phyloP scores from a whole-genome alignment of 2,113 vertebrate species.

The Psilopsiagon aymara region DNA sequence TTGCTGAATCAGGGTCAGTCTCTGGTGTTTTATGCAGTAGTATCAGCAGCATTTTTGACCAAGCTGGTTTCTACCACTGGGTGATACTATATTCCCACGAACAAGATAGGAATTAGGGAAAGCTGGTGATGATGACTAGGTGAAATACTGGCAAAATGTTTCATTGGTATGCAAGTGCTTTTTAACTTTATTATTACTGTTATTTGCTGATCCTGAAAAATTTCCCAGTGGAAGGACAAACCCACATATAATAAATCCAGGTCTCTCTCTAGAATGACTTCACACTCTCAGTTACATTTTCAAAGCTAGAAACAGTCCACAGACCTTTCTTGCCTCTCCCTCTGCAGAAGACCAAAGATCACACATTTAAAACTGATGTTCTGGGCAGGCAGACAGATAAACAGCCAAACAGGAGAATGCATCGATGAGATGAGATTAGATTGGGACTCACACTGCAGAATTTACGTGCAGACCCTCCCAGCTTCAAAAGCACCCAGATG shows the following conservation, averaged over 20 bases:
- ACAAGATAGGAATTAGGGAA: not conserved
- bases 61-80: slow-evolving; percentile 31
- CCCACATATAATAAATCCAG: not conserved
- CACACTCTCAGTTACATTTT: rapidly evolving
- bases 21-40: not conserved
- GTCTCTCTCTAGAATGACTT: not conserved
- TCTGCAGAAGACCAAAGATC: not conserved
- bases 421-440: not conserved
- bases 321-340: not conserved
- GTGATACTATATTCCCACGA: slow-evolving; percentile 7
- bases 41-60: not conserved
- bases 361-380: not conserved
- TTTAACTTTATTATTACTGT: not conserved
- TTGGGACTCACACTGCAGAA: not conserved
- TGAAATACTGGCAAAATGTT: not conserved
- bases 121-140: not conserved
- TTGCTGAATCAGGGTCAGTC: not conserved
- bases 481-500: not conserved
- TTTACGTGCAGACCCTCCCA: not conserved
- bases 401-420: not conserved
- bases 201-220: not conserved
- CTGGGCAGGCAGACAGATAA: not conserved
- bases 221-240: not conserved
- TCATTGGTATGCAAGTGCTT: not conserved
- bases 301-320: not conserved